Base-by-base conservation (phyloP, 2,797 vertebrate genomes). In the Antennarius maculatus region DNA sequence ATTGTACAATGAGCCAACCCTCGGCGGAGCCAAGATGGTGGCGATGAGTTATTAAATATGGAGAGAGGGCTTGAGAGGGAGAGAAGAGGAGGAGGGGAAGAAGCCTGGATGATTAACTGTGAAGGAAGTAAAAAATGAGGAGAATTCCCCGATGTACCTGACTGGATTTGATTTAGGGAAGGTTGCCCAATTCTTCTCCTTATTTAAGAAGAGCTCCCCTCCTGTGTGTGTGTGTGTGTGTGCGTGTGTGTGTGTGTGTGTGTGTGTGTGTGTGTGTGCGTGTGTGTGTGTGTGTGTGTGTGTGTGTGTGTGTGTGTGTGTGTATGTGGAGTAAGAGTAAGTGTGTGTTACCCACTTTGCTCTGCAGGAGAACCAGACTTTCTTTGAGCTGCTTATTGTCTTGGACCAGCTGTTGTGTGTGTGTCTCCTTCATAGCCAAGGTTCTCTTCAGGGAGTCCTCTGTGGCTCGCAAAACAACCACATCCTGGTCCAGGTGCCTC, bases 11-110 rank as follows among this genome's bases (percentile, higher is more conserved):
- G 58, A 85, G 76, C 61, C 62, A 79, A 86, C 78, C 83, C 88
- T 91, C 84, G 46, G 89, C n/a, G 82, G 88, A 86, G 86, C 78
- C 61, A 83, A 89, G 83, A 88, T 84, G 86, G 88, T 86, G 79
- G 77, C 79, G 76, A 88, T 86, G 84, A 86, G 86, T 90, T 90
- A 93, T 88, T 92, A 89, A 91, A 90, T 88, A 92, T 91, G 87
- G 89, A 84, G 83, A 90, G 81, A 87, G 81, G 82, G 77, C 57
- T 69, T 80, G 80, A 77, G 77, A 76, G 74, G 61, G 79, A 77
- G 74, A 73, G 80, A 11, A 41, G 70, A 61, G 83, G 80, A 73
- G 82, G 82, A 81, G 87, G 83, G 77, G 84, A 75, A 63, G 79
- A 79, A 84, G 77, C 86, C 88, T 51, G 76, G 73, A 85, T 91